phyloP scores from a whole-genome alignment of 2,888 invertebrate genomes.

The Hemicrepidius hirtus region DNA sequence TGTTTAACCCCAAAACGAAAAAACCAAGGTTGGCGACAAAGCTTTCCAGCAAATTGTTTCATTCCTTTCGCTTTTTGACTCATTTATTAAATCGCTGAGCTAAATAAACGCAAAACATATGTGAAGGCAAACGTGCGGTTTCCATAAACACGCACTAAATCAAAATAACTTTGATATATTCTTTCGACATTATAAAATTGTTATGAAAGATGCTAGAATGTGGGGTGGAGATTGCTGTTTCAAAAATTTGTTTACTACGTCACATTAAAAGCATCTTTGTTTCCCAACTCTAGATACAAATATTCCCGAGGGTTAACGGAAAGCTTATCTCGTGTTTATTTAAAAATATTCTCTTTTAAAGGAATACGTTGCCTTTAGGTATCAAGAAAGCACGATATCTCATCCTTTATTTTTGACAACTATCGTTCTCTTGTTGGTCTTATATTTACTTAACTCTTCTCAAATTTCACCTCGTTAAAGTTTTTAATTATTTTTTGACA shows the following conservation, averaged over 20 bases:
- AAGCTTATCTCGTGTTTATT: constrained; percentile 30
- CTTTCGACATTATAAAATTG: constrained; percentile 37
- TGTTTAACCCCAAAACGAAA: constrained; percentile 24
- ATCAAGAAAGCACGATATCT: constrained; percentile 28
- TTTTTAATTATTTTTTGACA: too few species aligned
- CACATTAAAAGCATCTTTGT: constrained; percentile 23
- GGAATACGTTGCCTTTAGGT: constrained; percentile 28
- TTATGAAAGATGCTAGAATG: constrained; percentile 38
- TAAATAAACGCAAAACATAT: constrained; percentile 22
- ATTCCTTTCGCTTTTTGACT: constrained; percentile 17
- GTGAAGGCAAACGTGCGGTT: constrained; percentile 32
- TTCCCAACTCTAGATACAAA: constrained; percentile 14
- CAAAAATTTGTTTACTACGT: constrained; percentile 32
- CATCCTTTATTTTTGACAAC: constrained; percentile 31
- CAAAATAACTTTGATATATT: constrained; percentile 43
- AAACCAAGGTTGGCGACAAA: constrained; percentile 13
- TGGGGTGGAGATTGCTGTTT: constrained; percentile 24
- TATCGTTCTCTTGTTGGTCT: constrained; percentile 15
- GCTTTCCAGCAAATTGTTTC: constrained; percentile 15
- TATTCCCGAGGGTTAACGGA: constrained; percentile 19
- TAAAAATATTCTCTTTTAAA: constrained; percentile 26
- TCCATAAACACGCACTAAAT: constrained; percentile 34
- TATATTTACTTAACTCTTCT: constrained; percentile 22
- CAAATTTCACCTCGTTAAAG: too few species aligned
- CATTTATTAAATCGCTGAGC: constrained; percentile 27